Evolutionary conservation across 23 tunicate genomes (phyloP), one percentile per base, ranked within the genome.

Genomic region (Trididemnum miniatum): DNA sequence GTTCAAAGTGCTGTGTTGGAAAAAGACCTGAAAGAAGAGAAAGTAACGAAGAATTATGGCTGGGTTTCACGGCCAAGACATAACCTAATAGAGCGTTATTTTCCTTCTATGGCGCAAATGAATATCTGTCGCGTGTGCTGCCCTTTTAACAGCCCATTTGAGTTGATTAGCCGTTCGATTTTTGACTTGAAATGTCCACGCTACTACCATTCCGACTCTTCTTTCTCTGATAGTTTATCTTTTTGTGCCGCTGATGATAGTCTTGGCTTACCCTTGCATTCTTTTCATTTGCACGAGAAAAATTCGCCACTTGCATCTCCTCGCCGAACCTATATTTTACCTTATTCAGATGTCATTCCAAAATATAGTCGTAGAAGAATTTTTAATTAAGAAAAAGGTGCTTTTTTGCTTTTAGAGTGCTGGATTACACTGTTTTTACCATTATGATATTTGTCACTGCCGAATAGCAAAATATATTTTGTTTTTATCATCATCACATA

Each of bases 91-190:
- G 67, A 52, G 22, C 82, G 82, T 27, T 77, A 77, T 26, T 77
- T 77, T 77, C 82, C 82, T 27, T 51, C 82, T 9, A 77, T 77
- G 82, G 30, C 25, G 20, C 66, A 34, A 54, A 77, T 77, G 82
- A 77, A 57, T 29, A 23, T 23, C 24, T 57, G 67, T 26, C 65
- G 65, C 4, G 18, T 77, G 15, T 26, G 36, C 38, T 20, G 40
- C 44, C 2, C 25, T 29, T 77, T 77, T 54, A 3, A 1, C 2
- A 2, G 82, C 2, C 82, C 82, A 18, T 31, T 77, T 1, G 82
- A 7, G 59, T 28, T 73, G 9, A 1, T 22, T 2, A 37, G 26
- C 79, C 30, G 25, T 2, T 39, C 59, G 5, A 1, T 40, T 73
- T 38, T 37, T 20, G 26, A 1, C 57, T 3, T 29, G 36, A 35